phyloP scores from a whole-genome alignment of 2,888 invertebrate species.

The Orchesella flavescens region DNA sequence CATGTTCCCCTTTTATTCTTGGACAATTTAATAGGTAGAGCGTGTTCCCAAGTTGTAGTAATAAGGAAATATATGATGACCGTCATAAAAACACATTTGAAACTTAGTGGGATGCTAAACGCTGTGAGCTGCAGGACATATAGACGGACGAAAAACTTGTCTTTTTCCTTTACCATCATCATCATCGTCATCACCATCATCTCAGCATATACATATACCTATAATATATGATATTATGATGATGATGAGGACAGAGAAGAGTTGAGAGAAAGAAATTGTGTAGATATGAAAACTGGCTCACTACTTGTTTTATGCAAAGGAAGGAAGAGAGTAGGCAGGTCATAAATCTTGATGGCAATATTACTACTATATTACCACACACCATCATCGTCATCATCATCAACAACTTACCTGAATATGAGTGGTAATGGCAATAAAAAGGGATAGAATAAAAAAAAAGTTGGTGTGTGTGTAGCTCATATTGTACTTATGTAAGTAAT shows the following conservation, averaged over 20 bases:
- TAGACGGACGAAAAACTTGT: neutral
- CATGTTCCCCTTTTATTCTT: constrained; percentile 22
- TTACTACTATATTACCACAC: constrained; percentile 12
- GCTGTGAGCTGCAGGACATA: neutral
- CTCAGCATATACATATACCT: no score
- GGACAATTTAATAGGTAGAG: neutral
- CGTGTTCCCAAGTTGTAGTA: constrained; percentile 14
- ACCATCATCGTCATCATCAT: neutral
- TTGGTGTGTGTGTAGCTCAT: no score
- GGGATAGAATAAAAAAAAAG: neutral
- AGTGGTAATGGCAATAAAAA: neutral
- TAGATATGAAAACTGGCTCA: neutral
- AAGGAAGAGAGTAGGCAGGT: constrained; percentile 47
- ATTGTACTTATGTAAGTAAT: no score
- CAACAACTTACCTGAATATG: neutral
- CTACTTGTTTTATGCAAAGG: constrained; percentile 20
- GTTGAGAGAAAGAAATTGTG: no score
- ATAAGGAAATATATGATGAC: constrained; percentile 61
- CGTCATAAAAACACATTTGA: constrained; percentile 43
- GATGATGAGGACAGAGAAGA: neutral
- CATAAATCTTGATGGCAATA: constrained; percentile 63
- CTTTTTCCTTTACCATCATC: neutral
- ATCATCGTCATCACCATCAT: no score
- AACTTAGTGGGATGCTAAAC: constrained; percentile 1
- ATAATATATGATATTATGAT: neutral